These are phyloP conservation scores for Prionailurus bengalensis DNA, from an alignment of 2,113 vertebrate genomes.

Conservation along the genomic window DNA sequence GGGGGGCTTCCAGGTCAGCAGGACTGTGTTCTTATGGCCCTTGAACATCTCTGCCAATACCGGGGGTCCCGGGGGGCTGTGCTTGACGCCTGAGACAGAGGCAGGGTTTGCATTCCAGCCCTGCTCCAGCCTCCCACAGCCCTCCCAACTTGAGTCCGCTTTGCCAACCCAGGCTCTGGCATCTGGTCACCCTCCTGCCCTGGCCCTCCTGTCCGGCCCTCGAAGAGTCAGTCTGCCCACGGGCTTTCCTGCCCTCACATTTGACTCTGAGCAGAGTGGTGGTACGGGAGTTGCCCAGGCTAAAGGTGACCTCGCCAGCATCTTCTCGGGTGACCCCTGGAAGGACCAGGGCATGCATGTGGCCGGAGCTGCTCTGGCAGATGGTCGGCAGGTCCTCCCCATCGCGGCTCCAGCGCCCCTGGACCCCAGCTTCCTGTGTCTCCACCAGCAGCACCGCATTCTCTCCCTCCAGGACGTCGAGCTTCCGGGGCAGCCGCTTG, in stretches of 20 bases:
- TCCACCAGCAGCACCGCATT: conserved; percentile 98
- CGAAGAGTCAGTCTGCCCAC: neutral
- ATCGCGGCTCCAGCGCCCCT: conserved; percentile 94
- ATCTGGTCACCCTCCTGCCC: neutral
- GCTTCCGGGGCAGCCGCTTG: conserved; percentile 94
- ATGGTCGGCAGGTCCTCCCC: conserved; percentile 92
- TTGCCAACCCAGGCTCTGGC: neutral
- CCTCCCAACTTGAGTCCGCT: neutral
- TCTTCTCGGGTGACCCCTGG: conserved; percentile 96
- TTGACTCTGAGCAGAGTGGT: conserved; percentile 96
- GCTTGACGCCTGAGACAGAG: conserved; percentile 90
- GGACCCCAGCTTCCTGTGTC: conserved; percentile 92
- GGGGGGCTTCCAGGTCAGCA: conserved; percentile 92
- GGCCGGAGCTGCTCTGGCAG: conserved; percentile 95
- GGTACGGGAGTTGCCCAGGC: conserved; percentile 93
- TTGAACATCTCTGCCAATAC: conserved; percentile 93
- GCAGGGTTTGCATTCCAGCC: neutral
- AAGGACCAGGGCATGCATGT: conserved; percentile 96
- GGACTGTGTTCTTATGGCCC: conserved; percentile 92
- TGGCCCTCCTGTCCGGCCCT: neutral
- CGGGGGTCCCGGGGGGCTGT: conserved; percentile 92
- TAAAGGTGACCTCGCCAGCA: conserved; percentile 94
- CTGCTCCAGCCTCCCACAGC: neutral
- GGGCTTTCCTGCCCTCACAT: conserved; percentile 87
- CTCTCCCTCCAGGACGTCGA: conserved; percentile 97